Conservation (phyloP, 2,888 invertebrate genomes). For the Oxycera nigricornis region DNA sequence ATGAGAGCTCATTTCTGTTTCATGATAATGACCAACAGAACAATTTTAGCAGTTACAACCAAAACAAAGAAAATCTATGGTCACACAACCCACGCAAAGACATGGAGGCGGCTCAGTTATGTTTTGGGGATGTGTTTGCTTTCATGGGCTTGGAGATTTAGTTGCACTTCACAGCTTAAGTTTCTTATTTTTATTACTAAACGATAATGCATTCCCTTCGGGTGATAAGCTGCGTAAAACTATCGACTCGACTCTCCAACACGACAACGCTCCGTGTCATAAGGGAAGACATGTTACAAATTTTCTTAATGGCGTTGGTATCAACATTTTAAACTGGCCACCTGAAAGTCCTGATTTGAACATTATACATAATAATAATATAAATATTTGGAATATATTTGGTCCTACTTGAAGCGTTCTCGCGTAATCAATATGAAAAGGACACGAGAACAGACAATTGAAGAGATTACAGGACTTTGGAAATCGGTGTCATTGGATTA, state of each 20-base stretch:
- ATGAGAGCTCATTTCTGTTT: too few species aligned
- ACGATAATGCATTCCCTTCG: not conserved
- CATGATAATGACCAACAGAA: too few species aligned
- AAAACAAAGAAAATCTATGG: too few species aligned
- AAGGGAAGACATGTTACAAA: not conserved
- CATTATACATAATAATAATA: too few species aligned
- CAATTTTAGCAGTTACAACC: too few species aligned
- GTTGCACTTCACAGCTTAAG: not conserved
- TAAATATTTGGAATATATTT: not conserved
- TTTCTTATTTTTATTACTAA: not conserved
- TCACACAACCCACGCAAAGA: too few species aligned
- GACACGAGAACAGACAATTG: not conserved
- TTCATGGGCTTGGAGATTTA: too few species aligned
- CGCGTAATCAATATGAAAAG: not conserved
- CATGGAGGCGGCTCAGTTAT: too few species aligned
- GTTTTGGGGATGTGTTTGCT: too few species aligned
- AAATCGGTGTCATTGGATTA: not conserved
- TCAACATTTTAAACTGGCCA: constrained; percentile 3
- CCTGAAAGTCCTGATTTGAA: constrained; percentile 25
- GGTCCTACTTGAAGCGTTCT: constrained; percentile 1
- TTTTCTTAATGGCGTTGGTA: not conserved
- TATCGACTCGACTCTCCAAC: constrained; percentile 2
- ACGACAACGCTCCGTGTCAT: not conserved
- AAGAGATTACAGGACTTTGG: not conserved
- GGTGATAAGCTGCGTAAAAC: not conserved